phyloP scores from a whole-genome alignment of 2,113 vertebrate species.

The Ictalurus furcatus region DNA sequence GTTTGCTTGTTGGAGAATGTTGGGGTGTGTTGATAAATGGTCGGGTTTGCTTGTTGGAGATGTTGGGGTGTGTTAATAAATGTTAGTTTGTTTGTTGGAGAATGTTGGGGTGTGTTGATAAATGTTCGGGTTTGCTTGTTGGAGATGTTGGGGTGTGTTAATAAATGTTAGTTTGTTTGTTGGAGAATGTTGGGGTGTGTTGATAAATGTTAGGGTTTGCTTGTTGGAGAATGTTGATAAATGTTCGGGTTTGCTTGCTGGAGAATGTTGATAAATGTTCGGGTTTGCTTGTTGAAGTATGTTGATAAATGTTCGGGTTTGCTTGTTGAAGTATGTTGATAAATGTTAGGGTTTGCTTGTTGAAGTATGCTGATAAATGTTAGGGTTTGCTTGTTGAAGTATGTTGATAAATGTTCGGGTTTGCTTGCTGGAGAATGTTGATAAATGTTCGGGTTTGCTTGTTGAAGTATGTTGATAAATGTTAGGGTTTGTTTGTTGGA shows the following conservation, averaged over 20 bases:
- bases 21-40: no score
- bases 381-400: background rate
- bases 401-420: background rate
- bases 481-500: background rate
- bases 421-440: no score
- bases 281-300: background rate
- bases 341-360: background rate
- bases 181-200: background rate
- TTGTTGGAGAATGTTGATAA: background rate
- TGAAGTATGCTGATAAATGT: background rate
- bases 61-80: background rate
- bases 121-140: background rate
- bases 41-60: no score
- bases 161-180: background rate
- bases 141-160: background rate
- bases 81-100: background rate
- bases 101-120: background rate
- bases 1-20: no score
- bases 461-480: no score
- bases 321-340: background rate
- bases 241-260: background rate
- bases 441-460: no score
- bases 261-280: no score
- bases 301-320: background rate
- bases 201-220: background rate